phyloP scores from a whole-genome alignment of 2,797 vertebrate species.

The Serranus cabrilla region DNA sequence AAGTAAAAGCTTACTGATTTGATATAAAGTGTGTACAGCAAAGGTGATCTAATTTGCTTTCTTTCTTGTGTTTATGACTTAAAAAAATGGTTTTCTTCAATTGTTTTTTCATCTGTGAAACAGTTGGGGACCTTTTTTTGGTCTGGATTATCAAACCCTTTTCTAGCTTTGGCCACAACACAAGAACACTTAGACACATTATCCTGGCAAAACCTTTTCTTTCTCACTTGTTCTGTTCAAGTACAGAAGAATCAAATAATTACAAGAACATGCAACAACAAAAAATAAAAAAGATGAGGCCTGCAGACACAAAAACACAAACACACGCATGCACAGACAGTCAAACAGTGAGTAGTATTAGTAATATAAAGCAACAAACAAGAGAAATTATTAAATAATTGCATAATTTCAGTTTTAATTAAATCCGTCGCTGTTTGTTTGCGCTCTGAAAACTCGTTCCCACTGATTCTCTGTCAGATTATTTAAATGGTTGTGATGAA shows the following conservation, averaged over 20 bases:
- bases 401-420: not conserved
- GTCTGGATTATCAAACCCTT: too few species aligned
- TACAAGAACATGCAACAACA: not conserved
- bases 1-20: not conserved
- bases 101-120: too few species aligned
- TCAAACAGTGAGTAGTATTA: not conserved
- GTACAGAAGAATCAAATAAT: not conserved
- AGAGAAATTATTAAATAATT: not conserved
- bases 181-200: too few species aligned
- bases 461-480: not conserved
- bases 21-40: not conserved
- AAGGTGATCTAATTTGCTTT: not conserved
- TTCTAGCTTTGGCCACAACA: too few species aligned
- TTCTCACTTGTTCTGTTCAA: too few species aligned
- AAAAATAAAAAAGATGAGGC: not conserved
- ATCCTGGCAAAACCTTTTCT: too few species aligned
- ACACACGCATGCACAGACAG: not conserved
- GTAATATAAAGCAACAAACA: not conserved
- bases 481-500: constrained; percentile 3
- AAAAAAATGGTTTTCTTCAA: too few species aligned
- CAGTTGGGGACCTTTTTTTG: too few species aligned
- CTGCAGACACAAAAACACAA: not conserved
- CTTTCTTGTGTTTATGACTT: too few species aligned
- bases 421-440: not conserved
- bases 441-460: not conserved